Percentiles rank a stretch among this genome's conserved stretches.
Conservation (phyloP, 2,888 invertebrate genomes). For the Sphaeridia pumilis region DNA sequence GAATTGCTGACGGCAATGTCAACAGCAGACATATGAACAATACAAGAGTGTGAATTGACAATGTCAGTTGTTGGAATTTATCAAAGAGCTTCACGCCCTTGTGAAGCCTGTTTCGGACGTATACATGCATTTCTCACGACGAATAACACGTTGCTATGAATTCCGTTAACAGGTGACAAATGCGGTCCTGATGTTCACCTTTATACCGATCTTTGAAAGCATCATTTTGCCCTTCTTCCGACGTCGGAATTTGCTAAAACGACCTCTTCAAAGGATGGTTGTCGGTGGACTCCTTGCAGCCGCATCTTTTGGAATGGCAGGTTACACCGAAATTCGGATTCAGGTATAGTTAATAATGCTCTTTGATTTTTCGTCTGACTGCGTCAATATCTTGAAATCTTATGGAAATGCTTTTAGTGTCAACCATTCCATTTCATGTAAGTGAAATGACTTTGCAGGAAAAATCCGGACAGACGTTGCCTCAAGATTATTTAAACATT, state of each 20-base stretch:
- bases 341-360: slow-evolving; percentile 46
- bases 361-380: background rate
- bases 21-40: no score
- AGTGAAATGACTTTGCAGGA: background rate
- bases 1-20: no score
- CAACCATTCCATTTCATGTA: no score
- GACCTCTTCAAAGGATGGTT: slow-evolving; percentile 75
- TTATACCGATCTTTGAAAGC: slow-evolving; percentile 43
- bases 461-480: background rate
- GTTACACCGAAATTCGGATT: slow-evolving; percentile 62
- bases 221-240: slow-evolving; percentile 47
- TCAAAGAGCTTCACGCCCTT: no score
- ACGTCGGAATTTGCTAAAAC: slow-evolving; percentile 54
- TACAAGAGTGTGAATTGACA: no score
- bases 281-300: slow-evolving; percentile 78
- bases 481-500: background rate
- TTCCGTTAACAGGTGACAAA: slow-evolving; percentile 26
- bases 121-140: no score
- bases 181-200: slow-evolving; percentile 41
- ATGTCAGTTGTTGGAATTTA: no score
- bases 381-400: background rate
- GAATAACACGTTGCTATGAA: no score
- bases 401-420: no score
- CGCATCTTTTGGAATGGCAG: slow-evolving; percentile 74
- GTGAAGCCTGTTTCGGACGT: no score